Evolutionary conservation across 2,113 vertebrate genomes (phyloP), one percentile per base, ranked within the genome.

Genomic region (Syngnathus typhle): DNA sequence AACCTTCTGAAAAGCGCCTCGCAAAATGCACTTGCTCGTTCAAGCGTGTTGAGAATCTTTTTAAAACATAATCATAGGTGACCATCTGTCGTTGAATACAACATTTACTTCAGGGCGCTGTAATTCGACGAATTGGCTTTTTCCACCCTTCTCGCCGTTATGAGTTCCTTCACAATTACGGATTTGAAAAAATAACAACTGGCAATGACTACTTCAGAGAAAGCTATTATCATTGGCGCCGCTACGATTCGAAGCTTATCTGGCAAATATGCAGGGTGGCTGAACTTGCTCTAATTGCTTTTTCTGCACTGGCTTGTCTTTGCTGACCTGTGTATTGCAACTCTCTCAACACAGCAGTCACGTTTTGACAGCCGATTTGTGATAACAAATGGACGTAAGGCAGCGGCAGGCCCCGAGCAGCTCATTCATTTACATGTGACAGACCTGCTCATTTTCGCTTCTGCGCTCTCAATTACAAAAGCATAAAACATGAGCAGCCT

Each of bases 41-140:
- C 62, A 72, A 75, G 74, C 39, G 18, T 19, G 58, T 13, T 7
- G 37, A 1, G 5, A 13, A 60, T 11, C 37, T 21, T 60, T 60
- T 60, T 60, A 39, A 41, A 60, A 37, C 38, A 41, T n/a, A 41
- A 46, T 46, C 44, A 46, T 16, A 32, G 27, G 27, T 32, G 27
- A 32, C 27, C 27, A 32, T 32, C 27, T 32, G 27, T 32, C 27
- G 27, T 32, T 3, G 27, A 32, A 32, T 32, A 7, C 55, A 73
- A 58, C 73, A n/a, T 75, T 71, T 52, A 58, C 68, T 63, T 58
- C 58, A 67, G 63, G 41, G 47, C 61, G 62, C 49, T 44, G 59
- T 44, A 75, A 54, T 52, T 65, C 79, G 76, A 83, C 69, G 75
- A 73, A 81, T 76, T 36, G 67, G 55, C 69, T 67, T 51, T 36